Evolutionary conservation across 2,797 vertebrate species (phyloP).

Genomic region (Rhabdomys pumilio): DNA sequence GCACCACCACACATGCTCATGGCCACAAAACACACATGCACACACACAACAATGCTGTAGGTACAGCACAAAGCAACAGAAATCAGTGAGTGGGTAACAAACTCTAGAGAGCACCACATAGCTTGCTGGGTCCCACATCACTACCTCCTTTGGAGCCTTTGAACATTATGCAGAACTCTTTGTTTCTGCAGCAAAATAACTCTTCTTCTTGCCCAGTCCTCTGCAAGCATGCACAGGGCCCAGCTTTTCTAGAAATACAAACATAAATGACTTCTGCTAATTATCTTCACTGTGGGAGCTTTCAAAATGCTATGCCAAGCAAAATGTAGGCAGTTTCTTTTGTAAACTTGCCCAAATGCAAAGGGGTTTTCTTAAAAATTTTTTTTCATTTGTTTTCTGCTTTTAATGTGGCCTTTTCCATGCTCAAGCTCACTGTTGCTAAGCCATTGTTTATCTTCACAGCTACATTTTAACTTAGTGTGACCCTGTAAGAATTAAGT

Average conservation of each 20-base stretch:
- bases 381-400: slow-evolving; percentile 54
- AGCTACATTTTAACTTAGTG: slow-evolving; percentile 66
- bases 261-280: not conserved
- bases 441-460: slow-evolving; percentile 73
- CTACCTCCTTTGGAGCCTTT: not conserved
- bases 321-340: slow-evolving; percentile 68
- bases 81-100: not conserved
- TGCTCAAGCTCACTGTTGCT: slow-evolving; percentile 59
- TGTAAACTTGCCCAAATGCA: slow-evolving; percentile 43
- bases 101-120: not conserved
- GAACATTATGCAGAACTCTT: not conserved
- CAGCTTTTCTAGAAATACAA: not conserved
- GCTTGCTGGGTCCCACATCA: not conserved
- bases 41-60: no score
- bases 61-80: not conserved
- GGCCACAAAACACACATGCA: not conserved
- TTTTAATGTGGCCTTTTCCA: slow-evolving; percentile 34
- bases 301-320: slow-evolving; percentile 30
- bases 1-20: not conserved
- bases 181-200: not conserved
- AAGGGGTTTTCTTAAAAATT: not conserved
- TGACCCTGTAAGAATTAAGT: slow-evolving; percentile 57
- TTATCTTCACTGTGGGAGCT: slow-evolving; percentile 48
- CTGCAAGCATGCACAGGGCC: no score
- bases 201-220: not conserved